Evolutionary conservation across 2,113 vertebrate species (phyloP), one percentile per base, ranked within the genome.

Genomic region (Elephas maximus): DNA sequence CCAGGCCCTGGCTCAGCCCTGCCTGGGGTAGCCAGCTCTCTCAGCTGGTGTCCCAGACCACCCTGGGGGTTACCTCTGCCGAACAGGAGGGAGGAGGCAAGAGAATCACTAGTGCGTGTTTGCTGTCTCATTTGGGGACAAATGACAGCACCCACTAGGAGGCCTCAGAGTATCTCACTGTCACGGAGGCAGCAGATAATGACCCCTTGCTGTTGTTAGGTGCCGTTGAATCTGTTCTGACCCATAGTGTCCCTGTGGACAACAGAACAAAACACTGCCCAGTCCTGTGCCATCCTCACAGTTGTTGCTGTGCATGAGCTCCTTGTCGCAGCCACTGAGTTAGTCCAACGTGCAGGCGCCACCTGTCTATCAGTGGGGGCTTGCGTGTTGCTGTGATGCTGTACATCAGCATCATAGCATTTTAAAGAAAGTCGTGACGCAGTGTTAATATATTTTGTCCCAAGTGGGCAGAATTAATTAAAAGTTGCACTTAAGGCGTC

Each of bases 101-200:
- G 4, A 4, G 81, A 69, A 77, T 12, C 6, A 8, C 44, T 24
- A 0, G 0, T 30, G 1, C 4, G 0, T 18, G 45, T 9, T 9
- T 7, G 1, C 26, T 51, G 1, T 74, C 8, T 24, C 24, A 6
- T 4, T 44, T 51, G 51, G 8, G 33, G 1, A 33, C 37, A 8
- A 48, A 51, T 90, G 67, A 10, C 33, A 5, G 37, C 10, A 45
- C 12, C n/a, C 5, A 10, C 26, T 14, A 57, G 91, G 21, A 65
- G 11, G 44, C 0, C 0, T 30, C 30, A 24, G n/a, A 65, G 44
- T 14, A 8, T 28, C 51, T 45, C 4, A 0, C 11, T 9, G 74
- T n/a, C 87, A 28, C 2, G 0, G 44, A 74, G n/a, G 20, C 71
- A 74, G 71, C 71, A 74, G n/a, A 71, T 41, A 74, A 37, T 74